These are phyloP conservation scores for Malurus alboscapulatus DNA, from an alignment of 2,113 vertebrate genomes.

Conservation along the genomic window DNA sequence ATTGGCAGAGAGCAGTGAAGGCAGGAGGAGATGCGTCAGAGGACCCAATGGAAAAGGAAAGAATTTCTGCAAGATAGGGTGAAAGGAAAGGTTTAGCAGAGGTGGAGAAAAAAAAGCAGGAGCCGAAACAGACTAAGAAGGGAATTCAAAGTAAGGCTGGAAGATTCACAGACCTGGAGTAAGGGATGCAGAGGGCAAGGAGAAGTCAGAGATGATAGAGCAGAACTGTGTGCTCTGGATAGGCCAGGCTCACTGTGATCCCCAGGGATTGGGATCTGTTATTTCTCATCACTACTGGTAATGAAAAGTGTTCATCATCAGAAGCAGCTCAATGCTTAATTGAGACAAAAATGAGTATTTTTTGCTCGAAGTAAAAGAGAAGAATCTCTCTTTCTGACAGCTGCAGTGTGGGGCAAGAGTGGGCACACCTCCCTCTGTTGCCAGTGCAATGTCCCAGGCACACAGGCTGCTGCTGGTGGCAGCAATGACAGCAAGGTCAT, in stretches of 20 bases:
- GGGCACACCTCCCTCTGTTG: not conserved
- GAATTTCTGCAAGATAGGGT: not conserved
- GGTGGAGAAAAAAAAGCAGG: not conserved
- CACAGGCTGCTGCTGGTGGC: not conserved
- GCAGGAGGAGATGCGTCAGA: not conserved
- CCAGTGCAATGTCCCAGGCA: not conserved
- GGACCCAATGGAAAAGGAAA: not conserved
- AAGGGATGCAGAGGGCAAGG: not conserved
- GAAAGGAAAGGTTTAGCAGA: not conserved
- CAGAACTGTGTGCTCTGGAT: not conserved
- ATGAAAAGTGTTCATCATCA: not conserved
- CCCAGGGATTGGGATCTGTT: not conserved
- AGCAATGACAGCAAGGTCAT: not conserved
- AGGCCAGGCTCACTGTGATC: not conserved
- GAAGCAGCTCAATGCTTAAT: not conserved
- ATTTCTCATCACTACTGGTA: not conserved
- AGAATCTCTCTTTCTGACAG: rapidly evolving
- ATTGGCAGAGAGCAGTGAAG: not conserved
- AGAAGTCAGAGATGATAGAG: not conserved
- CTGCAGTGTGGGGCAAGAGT: not conserved
- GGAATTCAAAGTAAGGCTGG: not conserved
- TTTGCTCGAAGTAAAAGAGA: not conserved
- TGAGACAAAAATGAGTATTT: not conserved
- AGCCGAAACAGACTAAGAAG: not conserved
- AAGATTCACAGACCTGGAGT: not conserved